These are phyloP conservation scores for Pollenia labialis DNA, from an alignment of 2,888 invertebrate species.

Conservation along the genomic window DNA sequence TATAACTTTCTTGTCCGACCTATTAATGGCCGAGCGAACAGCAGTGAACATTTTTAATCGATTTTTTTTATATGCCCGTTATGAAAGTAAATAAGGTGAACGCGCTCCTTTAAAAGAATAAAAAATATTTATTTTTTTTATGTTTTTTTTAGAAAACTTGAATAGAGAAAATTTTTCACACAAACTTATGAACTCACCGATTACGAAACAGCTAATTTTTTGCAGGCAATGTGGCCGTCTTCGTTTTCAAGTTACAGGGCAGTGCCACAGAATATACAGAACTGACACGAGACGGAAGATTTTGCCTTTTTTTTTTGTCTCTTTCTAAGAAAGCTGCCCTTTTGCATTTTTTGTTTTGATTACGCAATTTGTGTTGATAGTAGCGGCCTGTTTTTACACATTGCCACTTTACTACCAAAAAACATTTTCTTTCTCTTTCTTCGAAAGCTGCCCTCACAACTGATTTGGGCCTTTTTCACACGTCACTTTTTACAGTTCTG, in stretches of 20 bases:
- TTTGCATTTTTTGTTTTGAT: too few species aligned
- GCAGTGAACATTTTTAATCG: conserved; percentile 76
- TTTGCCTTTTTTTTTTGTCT: too few species aligned
- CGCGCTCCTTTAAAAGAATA: conserved; percentile 63
- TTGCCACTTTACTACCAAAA: too few species aligned
- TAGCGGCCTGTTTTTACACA: too few species aligned
- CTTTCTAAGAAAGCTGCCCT: too few species aligned
- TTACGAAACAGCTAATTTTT: conserved; percentile 78
- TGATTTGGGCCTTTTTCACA: too few species aligned
- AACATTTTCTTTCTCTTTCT: too few species aligned
- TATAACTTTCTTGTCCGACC: conserved; percentile 78
- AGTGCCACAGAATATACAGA: conserved; percentile 74
- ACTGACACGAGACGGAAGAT: too few species aligned
- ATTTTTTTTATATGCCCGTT: conserved; percentile 64
- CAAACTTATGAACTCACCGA: conserved; percentile 75
- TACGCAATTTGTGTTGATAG: too few species aligned
- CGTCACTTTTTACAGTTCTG: too few species aligned
- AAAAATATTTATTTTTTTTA: conserved; percentile 43
- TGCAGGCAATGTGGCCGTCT: conserved; percentile 76
- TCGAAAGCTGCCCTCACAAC: too few species aligned
- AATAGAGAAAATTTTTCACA: conserved; percentile 65
- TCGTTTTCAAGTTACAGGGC: conserved; percentile 74
- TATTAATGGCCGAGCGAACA: conserved; percentile 76
- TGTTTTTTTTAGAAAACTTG: conserved; percentile 67
- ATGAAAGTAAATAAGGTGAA: conserved; percentile 69